These are phyloP conservation scores for Minunthozetes semirufus DNA, from an alignment of 2,888 invertebrate genomes.

Conservation along the genomic window DNA sequence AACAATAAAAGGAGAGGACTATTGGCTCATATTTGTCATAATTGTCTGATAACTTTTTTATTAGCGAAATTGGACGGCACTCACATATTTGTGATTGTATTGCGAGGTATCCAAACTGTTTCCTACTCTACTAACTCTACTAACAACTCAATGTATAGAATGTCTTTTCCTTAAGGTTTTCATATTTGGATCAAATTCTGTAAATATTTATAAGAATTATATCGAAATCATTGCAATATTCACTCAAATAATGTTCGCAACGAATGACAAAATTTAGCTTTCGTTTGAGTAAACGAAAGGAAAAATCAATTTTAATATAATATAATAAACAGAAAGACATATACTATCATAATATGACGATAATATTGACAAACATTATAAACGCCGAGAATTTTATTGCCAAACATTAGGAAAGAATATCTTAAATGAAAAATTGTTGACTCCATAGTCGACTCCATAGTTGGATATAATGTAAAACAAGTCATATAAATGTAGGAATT, in stretches of 20 bases:
- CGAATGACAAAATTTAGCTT: no score
- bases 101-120: neutral
- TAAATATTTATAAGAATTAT: no score
- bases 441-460: neutral
- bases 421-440: constrained; percentile 25
- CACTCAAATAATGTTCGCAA: no score
- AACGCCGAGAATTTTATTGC: constrained; percentile 12
- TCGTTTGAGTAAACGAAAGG: no score
- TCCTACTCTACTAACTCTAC: neutral
- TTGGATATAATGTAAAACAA: constrained; percentile 17
- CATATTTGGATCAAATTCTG: no score
- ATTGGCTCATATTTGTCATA: constrained; percentile 22
- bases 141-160: neutral
- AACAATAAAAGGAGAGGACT: neutral
- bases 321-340: no score
- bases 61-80: neutral
- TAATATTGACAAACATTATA: constrained; percentile 13
- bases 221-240: no score
- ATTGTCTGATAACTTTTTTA: neutral
- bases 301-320: no score
- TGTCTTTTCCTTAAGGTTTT: neutral
- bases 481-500: constrained; percentile 24
- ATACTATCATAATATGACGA: no score
- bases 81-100: neutral
- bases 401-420: constrained; percentile 7